These are phyloP conservation scores for Aphrophora alni DNA, from an alignment of 2,888 invertebrate species.

Conservation along the genomic window DNA sequence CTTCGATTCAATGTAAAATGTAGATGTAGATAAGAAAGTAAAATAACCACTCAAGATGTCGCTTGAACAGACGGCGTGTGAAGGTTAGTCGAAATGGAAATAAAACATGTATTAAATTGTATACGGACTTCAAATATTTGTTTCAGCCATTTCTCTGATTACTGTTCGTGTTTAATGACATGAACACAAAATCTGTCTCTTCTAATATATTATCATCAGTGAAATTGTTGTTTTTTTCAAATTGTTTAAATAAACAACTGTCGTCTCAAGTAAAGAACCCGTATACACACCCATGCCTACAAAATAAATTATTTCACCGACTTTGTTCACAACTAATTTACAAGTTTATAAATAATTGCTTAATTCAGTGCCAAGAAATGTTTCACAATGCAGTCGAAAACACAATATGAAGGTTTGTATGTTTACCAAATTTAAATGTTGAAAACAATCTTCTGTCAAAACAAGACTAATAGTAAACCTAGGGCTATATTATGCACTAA, in stretches of 20 bases:
- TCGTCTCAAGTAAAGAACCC: background rate
- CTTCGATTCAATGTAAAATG: too few species aligned
- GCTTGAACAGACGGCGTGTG: slow-evolving; percentile 89
- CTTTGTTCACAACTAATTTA: background rate
- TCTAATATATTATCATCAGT: background rate
- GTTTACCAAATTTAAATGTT: background rate
- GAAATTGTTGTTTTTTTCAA: background rate
- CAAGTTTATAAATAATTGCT: background rate
- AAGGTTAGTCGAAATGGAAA: slow-evolving; percentile 64
- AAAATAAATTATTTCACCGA: background rate
- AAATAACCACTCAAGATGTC: slow-evolving; percentile 63
- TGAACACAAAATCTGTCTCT: background rate
- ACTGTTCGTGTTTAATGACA: background rate
- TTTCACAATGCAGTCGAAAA: slow-evolving; percentile 6
- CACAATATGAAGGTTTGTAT: slow-evolving; percentile 9
- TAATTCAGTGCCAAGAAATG: background rate
- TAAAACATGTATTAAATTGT: background rate
- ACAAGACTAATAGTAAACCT: background rate
- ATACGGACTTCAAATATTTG: background rate
- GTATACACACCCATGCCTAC: background rate
- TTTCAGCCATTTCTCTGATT: background rate
- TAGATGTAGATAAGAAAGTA: background rate
- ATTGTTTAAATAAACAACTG: background rate
- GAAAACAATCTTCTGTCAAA: background rate
- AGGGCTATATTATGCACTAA: background rate